These are phyloP conservation scores for Drosophila subpulchrella DNA, from an alignment of 1,140 invertebrate species.

Conservation along the genomic window DNA sequence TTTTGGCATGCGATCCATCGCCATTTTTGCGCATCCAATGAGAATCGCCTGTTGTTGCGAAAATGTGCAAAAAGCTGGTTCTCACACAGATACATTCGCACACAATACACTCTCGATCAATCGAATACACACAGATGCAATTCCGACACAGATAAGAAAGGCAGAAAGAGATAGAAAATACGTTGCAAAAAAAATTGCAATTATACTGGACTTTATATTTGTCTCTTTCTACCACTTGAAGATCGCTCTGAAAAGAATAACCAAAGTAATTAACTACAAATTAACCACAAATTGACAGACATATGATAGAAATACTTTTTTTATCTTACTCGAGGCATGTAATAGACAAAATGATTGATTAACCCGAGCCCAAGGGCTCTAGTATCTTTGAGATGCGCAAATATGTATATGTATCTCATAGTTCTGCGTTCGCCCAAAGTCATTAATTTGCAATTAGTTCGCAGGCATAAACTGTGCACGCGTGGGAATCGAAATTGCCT, in stretches of 20 bases:
- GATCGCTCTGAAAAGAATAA: conserved; percentile 29
- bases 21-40: conserved; percentile 76
- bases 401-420: conserved; percentile 33
- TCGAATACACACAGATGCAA: conserved; percentile 44
- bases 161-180: conserved; percentile 16
- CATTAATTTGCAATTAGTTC: conserved; percentile 82
- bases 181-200: conserved; percentile 26
- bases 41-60: conserved; percentile 19
- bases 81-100: conserved; percentile 18
- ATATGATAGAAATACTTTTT: conserved; percentile 53
- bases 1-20: conserved; percentile 45
- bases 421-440: conserved; percentile 56
- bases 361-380: conserved; percentile 44
- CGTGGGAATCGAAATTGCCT: conserved; percentile 75
- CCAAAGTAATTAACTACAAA: conserved; percentile 72
- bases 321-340: conserved; percentile 38
- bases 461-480: conserved; percentile 65
- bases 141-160: conserved; percentile 22
- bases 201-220: not conserved
- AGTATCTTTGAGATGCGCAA: conserved; percentile 65
- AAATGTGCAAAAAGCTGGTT: conserved; percentile 30
- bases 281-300: conserved; percentile 73
- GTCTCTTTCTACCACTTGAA: conserved; percentile 11
- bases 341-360: conserved; percentile 79
- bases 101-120: conserved; percentile 10